A percentile compares a stretch with the other conserved stretches of the same genome.
Conservation (phyloP, 1,140 invertebrate genomes). For the Trichomalopsis sarcophagae region DNA sequence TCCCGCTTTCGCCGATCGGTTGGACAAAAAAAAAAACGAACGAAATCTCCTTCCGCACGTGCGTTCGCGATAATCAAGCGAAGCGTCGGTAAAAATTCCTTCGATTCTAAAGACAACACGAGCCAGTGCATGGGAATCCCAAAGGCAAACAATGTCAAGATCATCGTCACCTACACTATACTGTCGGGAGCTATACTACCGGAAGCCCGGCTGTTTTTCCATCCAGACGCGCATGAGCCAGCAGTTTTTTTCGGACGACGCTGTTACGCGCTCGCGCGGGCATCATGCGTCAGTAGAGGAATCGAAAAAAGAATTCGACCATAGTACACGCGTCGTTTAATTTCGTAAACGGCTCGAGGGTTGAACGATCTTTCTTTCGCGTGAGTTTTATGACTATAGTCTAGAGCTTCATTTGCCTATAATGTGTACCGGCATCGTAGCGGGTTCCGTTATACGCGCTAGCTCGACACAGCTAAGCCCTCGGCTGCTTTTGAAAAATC, state of each 20-base stretch:
- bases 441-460: neutral
- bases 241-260: neutral
- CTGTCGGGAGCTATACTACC: neutral
- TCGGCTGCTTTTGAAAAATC: neutral
- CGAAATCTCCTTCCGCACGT: neutral
- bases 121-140: no score
- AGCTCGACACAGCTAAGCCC: no score
- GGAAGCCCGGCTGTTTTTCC: neutral
- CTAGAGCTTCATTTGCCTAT: constrained; percentile 14
- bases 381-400: no score
- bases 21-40: neutral
- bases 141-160: neutral
- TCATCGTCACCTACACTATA: neutral
- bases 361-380: neutral
- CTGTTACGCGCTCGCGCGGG: no score
- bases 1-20: constrained; percentile 3
- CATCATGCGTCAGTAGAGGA: no score
- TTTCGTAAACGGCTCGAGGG: neutral
- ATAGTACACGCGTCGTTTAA: neutral
- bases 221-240: neutral
- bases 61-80: no score
- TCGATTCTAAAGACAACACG: no score
- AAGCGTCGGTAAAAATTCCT: no score
- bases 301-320: no score
- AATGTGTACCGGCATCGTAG: neutral